Base-by-base conservation (phyloP, 2,797 vertebrate genomes). In the Euthynnus affinis region DNA sequence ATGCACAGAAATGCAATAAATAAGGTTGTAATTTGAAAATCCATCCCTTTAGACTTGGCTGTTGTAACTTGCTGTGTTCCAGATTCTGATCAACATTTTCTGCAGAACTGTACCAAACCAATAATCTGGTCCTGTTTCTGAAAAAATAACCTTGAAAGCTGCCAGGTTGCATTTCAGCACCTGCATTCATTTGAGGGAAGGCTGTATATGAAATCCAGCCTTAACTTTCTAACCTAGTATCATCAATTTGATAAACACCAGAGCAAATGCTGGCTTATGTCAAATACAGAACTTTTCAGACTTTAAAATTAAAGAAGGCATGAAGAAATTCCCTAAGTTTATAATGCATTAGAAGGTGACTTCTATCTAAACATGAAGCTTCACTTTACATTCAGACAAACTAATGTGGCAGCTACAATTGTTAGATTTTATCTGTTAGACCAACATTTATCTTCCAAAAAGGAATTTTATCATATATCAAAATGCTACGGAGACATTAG, bases 231-330 rank as follows among this genome's bases (percentile, higher is more conserved):
- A 61, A 73, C 14, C 37, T 42, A 20, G 14, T 61, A 42, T 76
- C 20, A 74, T 83, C 18, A 46, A n/a, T 53, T 53, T 60, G 72
- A 71, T 37, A 65, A 63, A 78, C 68, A n/a, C n/a, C 51, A 69
- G 34, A 68, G 25, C 18, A 65, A 77, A 77, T 63, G 34, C 48
- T 55, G 0, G 2, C 49, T 57, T 20, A 66, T 61, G 48, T 82
- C 59, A 76, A 70, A 42, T 48, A 14, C 27, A 56, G 10, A 46
- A 37, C 29, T 20, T 25, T 9, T 63, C 9, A 46, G 69, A 57
- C 25, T 53, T 42, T 9, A 18, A 10, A 61, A 58, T 34, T 29
- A 20, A 44, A 58, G 2, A 49, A 10, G 10, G 37, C 25, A 15
- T 59, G 27, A 64, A 40, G 13, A 68, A 22, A 67, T 40, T 23